Base-by-base conservation (phyloP, 2,888 invertebrate species). In the Patella pellucida region DNA sequence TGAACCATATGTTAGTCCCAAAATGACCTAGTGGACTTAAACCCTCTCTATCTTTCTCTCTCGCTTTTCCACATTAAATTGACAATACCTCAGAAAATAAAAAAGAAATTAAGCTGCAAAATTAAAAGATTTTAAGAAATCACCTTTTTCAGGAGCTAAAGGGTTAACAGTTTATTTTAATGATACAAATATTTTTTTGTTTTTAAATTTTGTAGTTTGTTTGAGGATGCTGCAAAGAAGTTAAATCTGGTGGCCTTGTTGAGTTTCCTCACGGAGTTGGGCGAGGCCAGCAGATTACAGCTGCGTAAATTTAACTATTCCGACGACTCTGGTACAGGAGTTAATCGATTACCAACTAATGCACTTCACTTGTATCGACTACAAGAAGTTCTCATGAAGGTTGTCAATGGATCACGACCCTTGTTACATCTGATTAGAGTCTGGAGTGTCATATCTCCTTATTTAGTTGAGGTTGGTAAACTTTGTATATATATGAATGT, bases 391-490 rank as follows among this genome's bases (percentile, higher is more conserved):
- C 95, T 97, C 84, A 92, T 97, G 80, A 95, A 95, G 84, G 96
- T 97, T 74, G 94, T 96, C 15, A 93, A 95, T 77, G 96, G 96
- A 71, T 95, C 96, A 0, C 91, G 97, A 0, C 97, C 97, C 0
- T 92, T 97, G 50, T 94, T 97, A 68, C 98, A 98, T 89, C 94
- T 97, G 73, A 95, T 98, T 94, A 95, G 95, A 83, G 94, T 93
- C 52, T 98, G 98, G 98, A 96, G 96, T 15, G 95, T 97, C 0
- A 95, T 96, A 0, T 96, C 97, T 0, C 96, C 96, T 0, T 97
- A 98, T 91, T 94, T 98, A 75, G 97, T 97, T 94, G 97, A 98
- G 93, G 95, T 95, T 84, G 89, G 76, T 71, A 15, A 3, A 27
- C 2, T 27, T 27, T 27, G 27, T 3, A 27, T 27, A 27, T 27